phyloP scores from a whole-genome alignment of 2,797 vertebrate genomes.

The Hippoglossus hippoglossus region DNA sequence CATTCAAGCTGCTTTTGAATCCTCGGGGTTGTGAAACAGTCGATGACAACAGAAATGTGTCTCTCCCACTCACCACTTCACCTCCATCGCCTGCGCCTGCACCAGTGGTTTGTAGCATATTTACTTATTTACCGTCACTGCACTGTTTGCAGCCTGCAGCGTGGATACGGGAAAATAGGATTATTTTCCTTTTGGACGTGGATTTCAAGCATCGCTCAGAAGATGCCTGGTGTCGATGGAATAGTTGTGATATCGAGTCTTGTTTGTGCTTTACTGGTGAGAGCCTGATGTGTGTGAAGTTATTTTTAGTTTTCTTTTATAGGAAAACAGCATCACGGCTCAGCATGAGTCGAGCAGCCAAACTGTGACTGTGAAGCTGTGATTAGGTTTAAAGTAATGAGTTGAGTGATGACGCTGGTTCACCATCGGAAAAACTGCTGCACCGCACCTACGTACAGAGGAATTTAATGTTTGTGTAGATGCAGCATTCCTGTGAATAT shows the following conservation, averaged over 20 bases:
- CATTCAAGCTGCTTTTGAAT: conserved; percentile 69
- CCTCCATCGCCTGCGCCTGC: conserved; percentile 16
- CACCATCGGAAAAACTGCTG: conserved; percentile 53
- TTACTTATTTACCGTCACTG: conserved; percentile 9
- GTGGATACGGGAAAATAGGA: conserved; percentile 46
- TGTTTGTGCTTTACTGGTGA: neutral
- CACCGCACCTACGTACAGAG: conserved; percentile 17
- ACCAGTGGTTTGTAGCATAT: conserved; percentile 23
- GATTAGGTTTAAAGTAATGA: conserved; percentile 13
- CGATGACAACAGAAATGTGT: conserved; percentile 28
- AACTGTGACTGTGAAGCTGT: conserved; percentile 9
- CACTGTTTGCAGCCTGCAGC: conserved; percentile 28
- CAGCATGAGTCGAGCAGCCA: neutral
- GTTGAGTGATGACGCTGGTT: conserved; percentile 49
- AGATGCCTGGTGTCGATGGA: neutral
- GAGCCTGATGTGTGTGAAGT: neutral
- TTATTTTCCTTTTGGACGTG: conserved; percentile 5
- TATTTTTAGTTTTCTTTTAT: neutral
- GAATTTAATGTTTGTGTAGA: conserved; percentile 2
- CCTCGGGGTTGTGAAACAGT: conserved; percentile 64
- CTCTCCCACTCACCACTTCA: conserved; percentile 56
- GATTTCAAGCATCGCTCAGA: neutral
- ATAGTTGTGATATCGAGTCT: neutral
- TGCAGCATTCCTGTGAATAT: conserved; percentile 32
- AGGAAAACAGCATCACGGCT: conserved; percentile 25